A percentile compares a stretch with the other conserved stretches of the same genome.
Evolutionary conservation across 1,140 invertebrate species (phyloP).

Genomic region (Drosophila nannoptera): DNA sequence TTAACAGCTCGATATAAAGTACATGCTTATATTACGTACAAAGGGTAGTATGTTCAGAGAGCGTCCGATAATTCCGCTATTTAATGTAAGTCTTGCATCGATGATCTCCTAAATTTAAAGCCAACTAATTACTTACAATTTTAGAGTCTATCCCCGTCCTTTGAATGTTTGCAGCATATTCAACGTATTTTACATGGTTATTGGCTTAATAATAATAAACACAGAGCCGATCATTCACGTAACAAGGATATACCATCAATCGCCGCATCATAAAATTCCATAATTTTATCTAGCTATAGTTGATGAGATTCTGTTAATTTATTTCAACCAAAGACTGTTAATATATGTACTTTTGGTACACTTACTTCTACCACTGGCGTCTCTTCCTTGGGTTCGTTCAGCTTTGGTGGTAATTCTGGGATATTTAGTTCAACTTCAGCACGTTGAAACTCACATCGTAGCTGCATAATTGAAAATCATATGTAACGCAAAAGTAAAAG

Average conservation of each 20-base stretch:
- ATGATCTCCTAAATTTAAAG: background rate
- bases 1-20: conserved; percentile 79
- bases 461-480: conserved; percentile 9
- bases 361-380: conserved; percentile 39
- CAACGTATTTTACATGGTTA: conserved; percentile 41
- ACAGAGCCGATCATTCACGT: conserved; percentile 19
- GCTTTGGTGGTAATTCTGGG: conserved; percentile 29
- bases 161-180: conserved; percentile 56
- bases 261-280: conserved; percentile 43
- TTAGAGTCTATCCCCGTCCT: conserved; percentile 54
- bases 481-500: background rate
- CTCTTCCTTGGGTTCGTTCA: conserved; percentile 14
- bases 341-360: background rate
- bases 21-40: conserved; percentile 77
- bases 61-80: conserved; percentile 53
- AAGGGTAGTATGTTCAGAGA: conserved; percentile 57
- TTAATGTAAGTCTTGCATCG: conserved; percentile 44
- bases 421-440: conserved; percentile 38
- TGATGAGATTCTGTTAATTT: background rate
- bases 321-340: background rate
- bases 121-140: background rate
- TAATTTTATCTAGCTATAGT: conserved; percentile 40
- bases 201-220: conserved; percentile 51
- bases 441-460: conserved; percentile 46
- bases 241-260: conserved; percentile 23